Conservation (phyloP, 2,888 invertebrate species). For the Actias luna region DNA sequence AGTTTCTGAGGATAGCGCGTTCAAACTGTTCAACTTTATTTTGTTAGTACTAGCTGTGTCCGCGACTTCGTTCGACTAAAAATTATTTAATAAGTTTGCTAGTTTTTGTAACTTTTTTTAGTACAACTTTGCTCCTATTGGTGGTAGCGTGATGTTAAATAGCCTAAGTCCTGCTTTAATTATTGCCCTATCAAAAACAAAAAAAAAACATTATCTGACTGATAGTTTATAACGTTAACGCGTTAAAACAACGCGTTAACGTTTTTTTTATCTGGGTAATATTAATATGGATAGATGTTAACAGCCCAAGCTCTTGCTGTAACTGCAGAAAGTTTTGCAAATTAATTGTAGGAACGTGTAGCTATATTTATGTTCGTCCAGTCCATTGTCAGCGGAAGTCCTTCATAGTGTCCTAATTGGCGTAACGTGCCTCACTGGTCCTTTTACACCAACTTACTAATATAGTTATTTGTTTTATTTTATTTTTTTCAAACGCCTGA, state of each 20-base stretch:
- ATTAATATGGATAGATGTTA: background rate
- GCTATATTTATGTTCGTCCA: constrained; percentile 23
- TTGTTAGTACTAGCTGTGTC: background rate
- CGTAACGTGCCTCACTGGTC: constrained; percentile 34
- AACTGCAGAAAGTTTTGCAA: background rate
- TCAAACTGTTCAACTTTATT: background rate
- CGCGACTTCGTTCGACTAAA: too few species aligned
- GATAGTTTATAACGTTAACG: too few species aligned
- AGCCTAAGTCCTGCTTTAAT: too few species aligned
- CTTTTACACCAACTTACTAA: constrained; percentile 31
- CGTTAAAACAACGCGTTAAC: too few species aligned
- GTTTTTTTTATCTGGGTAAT: too few species aligned
- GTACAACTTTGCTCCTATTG: too few species aligned
- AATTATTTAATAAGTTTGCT: too few species aligned
- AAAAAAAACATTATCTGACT: too few species aligned
- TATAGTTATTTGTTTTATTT: constrained; percentile 19
- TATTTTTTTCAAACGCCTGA: constrained; percentile 31
- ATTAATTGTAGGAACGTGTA: background rate
- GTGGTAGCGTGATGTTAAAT: too few species aligned
- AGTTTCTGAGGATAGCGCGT: background rate
- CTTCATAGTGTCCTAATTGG: constrained; percentile 52
- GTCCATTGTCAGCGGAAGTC: constrained; percentile 45
- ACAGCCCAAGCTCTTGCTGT: background rate
- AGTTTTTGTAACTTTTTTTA: too few species aligned
- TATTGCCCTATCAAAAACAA: too few species aligned